Percentiles rank a stretch among this genome's conserved stretches.
Evolutionary conservation across 2,888 invertebrate genomes (phyloP).

Genomic region (Muscina levida): DNA sequence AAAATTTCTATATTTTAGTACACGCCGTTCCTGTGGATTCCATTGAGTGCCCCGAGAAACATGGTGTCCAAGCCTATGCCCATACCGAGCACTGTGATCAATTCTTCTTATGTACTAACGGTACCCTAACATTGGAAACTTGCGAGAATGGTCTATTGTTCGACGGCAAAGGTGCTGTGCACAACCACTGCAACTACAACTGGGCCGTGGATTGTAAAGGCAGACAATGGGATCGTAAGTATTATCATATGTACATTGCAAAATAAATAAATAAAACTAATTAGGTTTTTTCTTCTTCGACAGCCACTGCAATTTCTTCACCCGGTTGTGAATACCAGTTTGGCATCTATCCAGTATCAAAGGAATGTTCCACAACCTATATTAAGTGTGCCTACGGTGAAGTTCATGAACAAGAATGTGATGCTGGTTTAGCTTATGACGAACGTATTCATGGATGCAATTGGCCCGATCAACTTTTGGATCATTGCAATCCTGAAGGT

Average conservation of each 20-base stretch:
- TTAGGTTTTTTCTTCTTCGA: neutral
- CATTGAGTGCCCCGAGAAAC: slow-evolving; percentile 89
- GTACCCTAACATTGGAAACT: slow-evolving; percentile 92
- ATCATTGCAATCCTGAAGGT: slow-evolving; percentile 95
- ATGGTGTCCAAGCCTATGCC: slow-evolving; percentile 90
- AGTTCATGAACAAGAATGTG: slow-evolving; percentile 90
- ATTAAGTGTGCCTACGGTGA: slow-evolving; percentile 92
- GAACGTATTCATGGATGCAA: slow-evolving; percentile 93
- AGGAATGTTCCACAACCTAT: slow-evolving; percentile 91
- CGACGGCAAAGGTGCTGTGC: slow-evolving; percentile 93
- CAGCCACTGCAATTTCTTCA: slow-evolving; percentile 89
- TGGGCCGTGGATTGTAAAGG: slow-evolving; percentile 94
- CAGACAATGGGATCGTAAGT: slow-evolving; percentile 89
- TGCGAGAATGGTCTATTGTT: slow-evolving; percentile 95
- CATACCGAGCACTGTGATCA: slow-evolving; percentile 93
- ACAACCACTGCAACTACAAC: slow-evolving; percentile 96
- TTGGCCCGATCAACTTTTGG: slow-evolving; percentile 94
- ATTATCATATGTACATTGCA: neutral
- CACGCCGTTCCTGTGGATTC: slow-evolving; percentile 84
- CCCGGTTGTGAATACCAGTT: slow-evolving; percentile 94
- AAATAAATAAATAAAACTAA: slow-evolving; percentile 56
- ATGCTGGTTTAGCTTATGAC: slow-evolving; percentile 93
- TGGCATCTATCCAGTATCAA: slow-evolving; percentile 91
- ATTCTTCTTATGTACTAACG: slow-evolving; percentile 95
- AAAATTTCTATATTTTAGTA: slow-evolving; percentile 80